Base-by-base conservation (phyloP, 2,797 vertebrate genomes). In the Enteromius unitaeniatus region DNA sequence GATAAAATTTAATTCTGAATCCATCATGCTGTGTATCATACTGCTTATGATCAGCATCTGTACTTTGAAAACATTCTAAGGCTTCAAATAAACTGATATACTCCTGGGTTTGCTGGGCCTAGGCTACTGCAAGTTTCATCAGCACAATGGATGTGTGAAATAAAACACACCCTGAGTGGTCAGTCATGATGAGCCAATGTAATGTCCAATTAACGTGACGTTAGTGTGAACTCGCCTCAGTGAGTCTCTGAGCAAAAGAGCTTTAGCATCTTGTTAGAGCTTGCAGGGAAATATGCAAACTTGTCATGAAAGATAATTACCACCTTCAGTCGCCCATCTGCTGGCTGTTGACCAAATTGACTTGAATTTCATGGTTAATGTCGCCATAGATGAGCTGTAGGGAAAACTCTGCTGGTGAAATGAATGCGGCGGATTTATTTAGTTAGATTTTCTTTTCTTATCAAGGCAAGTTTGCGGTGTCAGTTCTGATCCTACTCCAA, bases 241-340 rank as follows among this genome's bases (percentile, higher is more conserved):
- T 82, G 67, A 87, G 80, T 83, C 89, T 17, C 60, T 26, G 70
- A 83, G 62, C 85, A 37, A 67, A 58, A 53, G 58, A 85, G 67
- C 78, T 83, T 85, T 47, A 21, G 65, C 86, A 86, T 86, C 88
- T 91, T 89, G 89, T 91, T 90, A 88, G 67, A 26, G 26, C 67
- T 82, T 74, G 84, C 78, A 42, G 34, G 84, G 14, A 58, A 84
- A 80, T 62, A 81, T 84, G 70, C 81, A 82, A 70, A 84, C 88
- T 87, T 90, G 78, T 88, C 76, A 90, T 78, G 83, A 85, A 87
- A 76, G 74, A 53, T 86, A 86, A 90, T 88, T 86, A 89, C 65
- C 79, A 85, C 85, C 72, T 83, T 81, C 82, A 87, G 88, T 80
- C 79, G 4, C 58, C 28, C 65, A 62, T 86, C 79, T 83, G 89